Percentiles rank a stretch among this genome's conserved stretches.
Evolutionary conservation across 2,888 invertebrate species (phyloP).

Genomic region (Pristionchus japonicus): DNA sequence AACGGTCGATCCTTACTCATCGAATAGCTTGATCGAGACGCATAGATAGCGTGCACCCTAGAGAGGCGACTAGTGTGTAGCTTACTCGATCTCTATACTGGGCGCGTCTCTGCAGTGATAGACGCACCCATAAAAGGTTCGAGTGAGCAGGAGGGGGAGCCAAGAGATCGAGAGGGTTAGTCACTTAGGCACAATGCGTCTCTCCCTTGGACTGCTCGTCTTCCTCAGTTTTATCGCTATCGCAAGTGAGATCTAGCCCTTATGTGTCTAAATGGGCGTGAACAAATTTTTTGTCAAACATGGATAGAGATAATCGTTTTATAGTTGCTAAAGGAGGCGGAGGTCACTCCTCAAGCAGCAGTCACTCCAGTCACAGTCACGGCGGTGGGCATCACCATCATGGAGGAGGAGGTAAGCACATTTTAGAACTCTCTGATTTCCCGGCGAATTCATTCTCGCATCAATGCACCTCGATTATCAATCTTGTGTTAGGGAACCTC

Average conservation of each 20-base stretch:
- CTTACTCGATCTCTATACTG: not conserved
- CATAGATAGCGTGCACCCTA: not conserved
- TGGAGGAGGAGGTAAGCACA: not conserved
- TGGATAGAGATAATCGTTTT: not conserved
- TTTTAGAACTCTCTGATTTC: too few species aligned
- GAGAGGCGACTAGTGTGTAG: not conserved
- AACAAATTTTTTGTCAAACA: not conserved
- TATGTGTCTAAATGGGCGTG: too few species aligned
- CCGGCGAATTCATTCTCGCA: too few species aligned
- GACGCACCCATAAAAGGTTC: not conserved
- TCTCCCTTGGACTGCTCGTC: not conserved
- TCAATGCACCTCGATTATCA: too few species aligned
- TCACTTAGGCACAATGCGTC: not conserved
- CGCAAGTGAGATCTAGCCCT: not conserved
- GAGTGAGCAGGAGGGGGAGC: not conserved
- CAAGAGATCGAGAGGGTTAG: not conserved
- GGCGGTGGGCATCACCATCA: not conserved
- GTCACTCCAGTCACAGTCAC: not conserved
- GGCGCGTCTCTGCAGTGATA: not conserved
- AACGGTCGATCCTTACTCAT: not conserved
- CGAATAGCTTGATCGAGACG: not conserved
- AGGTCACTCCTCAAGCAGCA: not conserved
- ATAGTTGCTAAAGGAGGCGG: not conserved
- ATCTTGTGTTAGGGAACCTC: too few species aligned
- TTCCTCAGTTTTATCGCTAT: not conserved